Percentiles rank a stretch among this genome's conserved stretches.
Evolutionary conservation across 2,797 vertebrate genomes (phyloP).

Genomic region (Danio jaintianensis): DNA sequence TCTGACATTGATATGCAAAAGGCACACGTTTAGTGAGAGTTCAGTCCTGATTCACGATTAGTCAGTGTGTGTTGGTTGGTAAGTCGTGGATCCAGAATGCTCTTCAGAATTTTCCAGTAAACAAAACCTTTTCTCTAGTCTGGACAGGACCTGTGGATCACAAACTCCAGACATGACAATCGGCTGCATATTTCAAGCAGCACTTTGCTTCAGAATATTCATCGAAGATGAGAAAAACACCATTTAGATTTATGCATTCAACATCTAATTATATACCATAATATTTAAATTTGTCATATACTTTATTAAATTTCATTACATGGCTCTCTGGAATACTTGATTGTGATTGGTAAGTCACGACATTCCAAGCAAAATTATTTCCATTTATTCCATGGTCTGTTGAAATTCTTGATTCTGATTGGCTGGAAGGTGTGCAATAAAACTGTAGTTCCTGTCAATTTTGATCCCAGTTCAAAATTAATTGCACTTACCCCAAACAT

Average conservation of each 20-base stretch:
- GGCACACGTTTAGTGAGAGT: background rate
- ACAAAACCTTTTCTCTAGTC: slow-evolving; percentile 2
- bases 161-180: slow-evolving; percentile 41
- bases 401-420: no score
- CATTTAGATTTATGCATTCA: background rate
- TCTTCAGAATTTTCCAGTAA: slow-evolving; percentile 10
- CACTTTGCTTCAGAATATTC: background rate
- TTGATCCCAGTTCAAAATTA: no score
- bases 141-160: slow-evolving; percentile 30
- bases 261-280: background rate
- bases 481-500: no score
- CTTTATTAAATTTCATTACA: background rate
- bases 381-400: no score
- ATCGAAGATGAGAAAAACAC: background rate
- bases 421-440: no score
- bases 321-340: no score
- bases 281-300: background rate
- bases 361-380: no score
- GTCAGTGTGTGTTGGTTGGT: slow-evolving; percentile 8
- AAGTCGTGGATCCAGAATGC: slow-evolving; percentile 6
- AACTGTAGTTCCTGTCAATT: no score
- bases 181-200: background rate
- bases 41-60: slow-evolving; percentile 7
- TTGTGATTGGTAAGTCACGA: no score
- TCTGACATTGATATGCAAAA: background rate